phyloP scores from a whole-genome alignment of 2,113 vertebrate genomes.

The Oophaga pumilio region DNA sequence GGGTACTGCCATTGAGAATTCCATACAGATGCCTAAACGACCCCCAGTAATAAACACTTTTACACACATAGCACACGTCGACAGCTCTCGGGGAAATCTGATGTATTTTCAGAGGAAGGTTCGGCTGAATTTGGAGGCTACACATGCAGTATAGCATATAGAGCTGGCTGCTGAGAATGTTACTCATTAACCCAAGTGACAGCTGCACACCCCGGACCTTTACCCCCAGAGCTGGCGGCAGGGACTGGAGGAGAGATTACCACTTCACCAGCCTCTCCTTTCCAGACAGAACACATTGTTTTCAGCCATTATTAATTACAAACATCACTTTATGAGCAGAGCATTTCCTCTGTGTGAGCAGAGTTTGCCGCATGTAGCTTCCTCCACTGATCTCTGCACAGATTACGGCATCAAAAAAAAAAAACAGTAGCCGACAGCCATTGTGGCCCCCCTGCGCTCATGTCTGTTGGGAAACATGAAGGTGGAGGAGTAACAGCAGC shows the following conservation, averaged over 20 bases:
- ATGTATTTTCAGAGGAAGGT: background rate
- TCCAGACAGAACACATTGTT: background rate
- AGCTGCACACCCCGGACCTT: constrained; percentile 24
- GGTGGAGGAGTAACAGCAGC: too few species aligned
- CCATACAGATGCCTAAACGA: background rate
- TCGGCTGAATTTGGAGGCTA: background rate
- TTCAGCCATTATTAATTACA: too few species aligned
- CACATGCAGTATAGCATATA: background rate
- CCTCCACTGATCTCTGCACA: too few species aligned
- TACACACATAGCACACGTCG: constrained; percentile 7
- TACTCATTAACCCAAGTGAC: constrained; percentile 26
- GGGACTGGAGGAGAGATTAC: background rate
- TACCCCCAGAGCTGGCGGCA: background rate
- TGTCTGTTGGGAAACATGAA: too few species aligned
- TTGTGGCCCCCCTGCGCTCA: too few species aligned
- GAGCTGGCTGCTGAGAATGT: background rate
- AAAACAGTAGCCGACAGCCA: too few species aligned
- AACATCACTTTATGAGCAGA: background rate
- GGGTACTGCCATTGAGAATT: background rate
- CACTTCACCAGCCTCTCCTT: background rate
- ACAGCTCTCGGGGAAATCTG: background rate
- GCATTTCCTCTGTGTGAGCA: too few species aligned
- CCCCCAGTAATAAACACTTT: background rate
- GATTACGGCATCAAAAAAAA: too few species aligned
- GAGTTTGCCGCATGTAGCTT: too few species aligned